Evolutionary conservation across 1,140 invertebrate species (phyloP).

Genomic region (Drosophila trapezifrons): DNA sequence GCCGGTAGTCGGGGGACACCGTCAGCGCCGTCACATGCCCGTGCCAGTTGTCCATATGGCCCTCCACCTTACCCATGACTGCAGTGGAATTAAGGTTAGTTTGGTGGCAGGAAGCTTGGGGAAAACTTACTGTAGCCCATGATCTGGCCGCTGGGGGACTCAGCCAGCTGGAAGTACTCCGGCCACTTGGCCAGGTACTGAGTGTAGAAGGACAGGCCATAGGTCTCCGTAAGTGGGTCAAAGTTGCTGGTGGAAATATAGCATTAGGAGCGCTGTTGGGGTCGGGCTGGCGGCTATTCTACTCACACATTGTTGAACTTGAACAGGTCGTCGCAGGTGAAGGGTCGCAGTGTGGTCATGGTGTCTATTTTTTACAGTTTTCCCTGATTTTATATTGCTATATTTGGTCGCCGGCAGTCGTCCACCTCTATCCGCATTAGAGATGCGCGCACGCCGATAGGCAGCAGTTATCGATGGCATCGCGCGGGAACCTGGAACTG

Average conservation of each 20-base stretch:
- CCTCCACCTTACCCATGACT: slow-evolving; percentile 99
- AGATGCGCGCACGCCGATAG: slow-evolving; percentile 7
- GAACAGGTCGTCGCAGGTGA: slow-evolving; percentile 97
- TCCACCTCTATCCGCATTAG: not conserved
- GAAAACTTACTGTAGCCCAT: slow-evolving; percentile 98
- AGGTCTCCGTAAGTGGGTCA: slow-evolving; percentile 98
- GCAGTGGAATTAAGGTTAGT: slow-evolving; percentile 9
- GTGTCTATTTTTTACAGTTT: not conserved
- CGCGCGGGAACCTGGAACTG: not conserved
- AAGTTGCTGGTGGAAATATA: slow-evolving; percentile 90
- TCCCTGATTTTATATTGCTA: not conserved
- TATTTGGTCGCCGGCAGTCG: slow-evolving; percentile 16
- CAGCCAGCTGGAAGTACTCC: slow-evolving; percentile 99
- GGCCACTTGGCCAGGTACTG: slow-evolving; percentile 99
- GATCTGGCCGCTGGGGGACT: slow-evolving; percentile 96
- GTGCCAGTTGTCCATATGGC: slow-evolving; percentile 97
- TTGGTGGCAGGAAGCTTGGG: not conserved
- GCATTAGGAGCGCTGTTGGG: not conserved
- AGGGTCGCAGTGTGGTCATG: slow-evolving; percentile 97
- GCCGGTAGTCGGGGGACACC: slow-evolving; percentile 96
- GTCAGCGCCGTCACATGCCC: slow-evolving; percentile 99
- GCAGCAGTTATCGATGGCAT: slow-evolving; percentile 3
- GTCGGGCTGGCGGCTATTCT: too few relatives aligned
- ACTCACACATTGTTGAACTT: slow-evolving; percentile 98
- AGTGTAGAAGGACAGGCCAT: slow-evolving; percentile 98